Base-by-base conservation (phyloP, 2,888 invertebrate genomes). In the Drosophila peninsularis region DNA sequence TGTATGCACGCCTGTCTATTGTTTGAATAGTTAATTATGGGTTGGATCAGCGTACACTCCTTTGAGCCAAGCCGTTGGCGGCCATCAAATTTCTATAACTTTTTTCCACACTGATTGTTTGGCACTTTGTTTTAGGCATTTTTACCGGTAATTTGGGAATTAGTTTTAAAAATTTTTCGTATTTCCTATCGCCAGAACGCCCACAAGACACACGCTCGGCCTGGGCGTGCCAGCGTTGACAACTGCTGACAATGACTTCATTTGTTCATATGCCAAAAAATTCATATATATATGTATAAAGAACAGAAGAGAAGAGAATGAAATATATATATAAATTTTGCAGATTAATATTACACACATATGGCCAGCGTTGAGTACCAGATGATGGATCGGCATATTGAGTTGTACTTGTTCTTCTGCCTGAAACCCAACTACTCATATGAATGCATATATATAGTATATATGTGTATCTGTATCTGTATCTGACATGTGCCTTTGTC, bases 11-110 rank as follows among this genome's bases (percentile, higher is more conserved):
- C 73, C 57, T 67, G 81, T 71, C 85, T 80, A 75, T 85, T 85
- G 85, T 85, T 85, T 85, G 85, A 85, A 85, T 87, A 89, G 85
- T 85, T 89, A 85, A 85, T 85, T 85, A 89, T 89, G 89, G 85
- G 85, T 84, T 89, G 88, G 88, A 89, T 85, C 88, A 69, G 74
- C 71, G 82, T 68, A 84, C 85, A 85, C 89, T 85, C 89, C 85
- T 89, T 89, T 79, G 44, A 74, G 61, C 62, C 64, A 61, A 27
- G 57, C 74, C 71, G 36, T 65, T 75, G 69, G 69, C 84, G 58
- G 32, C 58, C 60, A 78, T 41, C 34, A 27, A 61, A 64, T 62
- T 53, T 63, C 19, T 39, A 37, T 41, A 47, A 49, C 32, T 47
- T 19, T 52, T 21, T 24, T 27, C 21, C 49, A 17, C 27, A 10